Evolutionary conservation across 2,113 vertebrate species (phyloP).

Genomic region (Tenrec ecaudatus): DNA sequence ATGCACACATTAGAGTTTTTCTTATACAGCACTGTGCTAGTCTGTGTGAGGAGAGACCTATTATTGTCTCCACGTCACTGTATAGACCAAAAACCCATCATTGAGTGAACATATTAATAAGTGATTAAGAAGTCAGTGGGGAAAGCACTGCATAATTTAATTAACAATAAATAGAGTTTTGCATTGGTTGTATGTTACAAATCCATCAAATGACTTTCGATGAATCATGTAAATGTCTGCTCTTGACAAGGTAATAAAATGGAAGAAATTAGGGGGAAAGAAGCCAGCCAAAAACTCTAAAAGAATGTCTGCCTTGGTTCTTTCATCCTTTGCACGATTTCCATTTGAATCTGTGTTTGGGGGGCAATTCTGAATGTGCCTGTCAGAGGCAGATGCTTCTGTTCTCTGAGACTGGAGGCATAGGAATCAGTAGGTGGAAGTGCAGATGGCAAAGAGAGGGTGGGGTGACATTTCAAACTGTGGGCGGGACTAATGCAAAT

Average conservation of each 20-base stretch:
- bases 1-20: not conserved
- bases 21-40: not conserved
- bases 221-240: not conserved
- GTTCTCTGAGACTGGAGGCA: slow-evolving; percentile 79
- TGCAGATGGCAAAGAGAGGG: slow-evolving; percentile 82
- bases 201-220: not conserved
- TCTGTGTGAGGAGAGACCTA: not conserved
- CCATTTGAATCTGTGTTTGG: slow-evolving; percentile 66
- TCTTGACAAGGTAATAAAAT: not conserved
- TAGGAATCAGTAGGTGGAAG: slow-evolving; percentile 81
- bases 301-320: slow-evolving; percentile 1
- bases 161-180: slow-evolving; percentile 25
- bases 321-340: slow-evolving; percentile 57
- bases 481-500: slow-evolving; percentile 83
- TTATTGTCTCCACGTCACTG: not conserved
- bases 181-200: not conserved
- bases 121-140: slow-evolving; percentile 5
- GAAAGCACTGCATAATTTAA: slow-evolving; percentile 25
- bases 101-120: slow-evolving; percentile 20
- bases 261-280: not conserved
- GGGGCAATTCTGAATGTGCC: slow-evolving; percentile 77
- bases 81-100: not conserved
- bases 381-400: slow-evolving; percentile 81
- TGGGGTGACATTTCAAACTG: slow-evolving; percentile 83
- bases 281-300: slow-evolving; percentile 13